Conservation (phyloP, 2,888 invertebrate genomes). For the Epistrophella euchroma region DNA sequence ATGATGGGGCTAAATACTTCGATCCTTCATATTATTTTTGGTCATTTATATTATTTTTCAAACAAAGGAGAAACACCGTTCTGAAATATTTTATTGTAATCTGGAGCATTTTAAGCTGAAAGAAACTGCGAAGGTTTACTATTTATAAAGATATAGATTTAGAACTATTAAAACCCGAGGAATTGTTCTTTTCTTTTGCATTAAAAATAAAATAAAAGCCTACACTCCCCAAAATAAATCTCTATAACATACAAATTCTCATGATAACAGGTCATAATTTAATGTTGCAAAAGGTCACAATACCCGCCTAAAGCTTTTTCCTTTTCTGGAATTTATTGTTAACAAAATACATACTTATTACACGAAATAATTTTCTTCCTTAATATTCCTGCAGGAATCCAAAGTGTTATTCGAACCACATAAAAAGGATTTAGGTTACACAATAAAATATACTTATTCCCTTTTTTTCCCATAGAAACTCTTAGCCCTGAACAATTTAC, state of each 20-base stretch:
- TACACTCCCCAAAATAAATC: no score
- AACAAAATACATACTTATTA: conserved; percentile 12
- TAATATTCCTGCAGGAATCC: conserved; percentile 15
- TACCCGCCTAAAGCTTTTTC: conserved; percentile 4
- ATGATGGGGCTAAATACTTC: no score
- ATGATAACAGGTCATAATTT: conserved; percentile 14
- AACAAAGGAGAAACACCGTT: no score
- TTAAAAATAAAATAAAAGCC: neutral
- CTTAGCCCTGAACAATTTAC: conserved; percentile 13
- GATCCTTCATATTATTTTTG: no score
- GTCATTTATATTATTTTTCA: no score
- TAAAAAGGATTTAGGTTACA: conserved; percentile 17
- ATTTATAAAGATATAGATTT: no score
- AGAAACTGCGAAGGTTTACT: no score
- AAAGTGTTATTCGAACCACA: conserved; percentile 34
- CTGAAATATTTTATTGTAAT: no score
- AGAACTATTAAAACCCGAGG: no score
- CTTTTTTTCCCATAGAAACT: neutral
- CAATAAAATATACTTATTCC: conserved; percentile 10
- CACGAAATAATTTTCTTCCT: conserved; percentile 10
- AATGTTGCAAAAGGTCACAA: conserved; percentile 11
- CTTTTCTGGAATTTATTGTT: neutral
- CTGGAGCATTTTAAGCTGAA: no score
- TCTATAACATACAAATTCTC: neutral
- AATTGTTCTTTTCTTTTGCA: neutral